phyloP scores from a whole-genome alignment of 2,797 vertebrate species.

The Galago senegalensis region DNA sequence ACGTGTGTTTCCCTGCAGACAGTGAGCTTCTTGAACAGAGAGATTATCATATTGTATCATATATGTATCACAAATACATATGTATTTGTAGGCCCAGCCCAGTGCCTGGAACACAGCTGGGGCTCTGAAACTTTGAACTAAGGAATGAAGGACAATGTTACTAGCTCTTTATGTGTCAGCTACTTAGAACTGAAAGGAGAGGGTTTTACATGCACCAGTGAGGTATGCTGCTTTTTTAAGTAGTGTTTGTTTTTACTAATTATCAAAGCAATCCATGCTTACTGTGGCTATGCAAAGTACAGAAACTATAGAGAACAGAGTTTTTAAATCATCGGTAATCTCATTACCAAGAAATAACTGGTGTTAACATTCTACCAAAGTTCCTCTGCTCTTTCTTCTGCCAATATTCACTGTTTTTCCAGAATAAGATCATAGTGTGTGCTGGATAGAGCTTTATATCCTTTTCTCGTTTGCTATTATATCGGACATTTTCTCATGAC shows the following conservation, averaged over 20 bases:
- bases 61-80: too few species aligned
- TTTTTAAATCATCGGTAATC: background rate
- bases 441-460: background rate
- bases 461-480: background rate
- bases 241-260: slow-evolving; percentile 23
- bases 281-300: background rate
- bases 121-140: background rate
- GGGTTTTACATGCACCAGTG: background rate
- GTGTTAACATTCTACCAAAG: background rate
- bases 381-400: slow-evolving; percentile 22
- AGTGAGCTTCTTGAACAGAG: background rate
- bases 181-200: background rate
- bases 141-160: background rate
- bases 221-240: slow-evolving; percentile 23
- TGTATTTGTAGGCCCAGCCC: background rate
- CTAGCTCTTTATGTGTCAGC: background rate
- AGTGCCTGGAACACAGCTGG: background rate
- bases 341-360: background rate
- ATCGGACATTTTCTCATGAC: background rate
- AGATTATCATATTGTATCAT: background rate
- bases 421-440: background rate
- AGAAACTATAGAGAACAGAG: background rate
- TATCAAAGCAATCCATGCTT: background rate
- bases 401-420: background rate
- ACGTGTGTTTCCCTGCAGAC: background rate